A percentile compares a stretch with the other conserved stretches of the same genome.
phyloP scores from a whole-genome alignment of 2,113 vertebrate species.

The Cromileptes altivelis region DNA sequence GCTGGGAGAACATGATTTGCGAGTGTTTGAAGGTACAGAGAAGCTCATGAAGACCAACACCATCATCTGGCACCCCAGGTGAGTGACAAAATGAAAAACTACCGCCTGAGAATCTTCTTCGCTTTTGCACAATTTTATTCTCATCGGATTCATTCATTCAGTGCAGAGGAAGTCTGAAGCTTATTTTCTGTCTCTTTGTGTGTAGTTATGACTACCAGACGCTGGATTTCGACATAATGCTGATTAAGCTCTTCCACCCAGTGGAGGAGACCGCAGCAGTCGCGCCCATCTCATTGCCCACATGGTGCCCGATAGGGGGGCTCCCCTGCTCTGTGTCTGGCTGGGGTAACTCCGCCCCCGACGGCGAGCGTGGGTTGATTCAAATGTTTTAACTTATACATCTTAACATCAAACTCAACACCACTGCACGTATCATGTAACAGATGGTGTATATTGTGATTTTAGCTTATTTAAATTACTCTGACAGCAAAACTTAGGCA shows the following conservation, averaged over 20 bases:
- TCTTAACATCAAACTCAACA: background rate
- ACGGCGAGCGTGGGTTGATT: constrained; percentile 50
- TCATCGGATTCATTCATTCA: background rate
- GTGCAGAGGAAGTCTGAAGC: constrained; percentile 1
- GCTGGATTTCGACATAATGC: constrained; percentile 82
- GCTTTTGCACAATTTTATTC: background rate
- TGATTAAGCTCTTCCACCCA: constrained; percentile 81
- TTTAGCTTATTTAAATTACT: background rate
- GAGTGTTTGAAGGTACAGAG: constrained; percentile 77
- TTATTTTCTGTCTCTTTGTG: background rate
- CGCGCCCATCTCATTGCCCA: constrained; percentile 67
- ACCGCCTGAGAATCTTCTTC: background rate
- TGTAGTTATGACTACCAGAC: constrained; percentile 82
- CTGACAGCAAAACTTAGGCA: background rate
- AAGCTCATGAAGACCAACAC: constrained; percentile 79
- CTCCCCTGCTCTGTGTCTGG: constrained; percentile 76
- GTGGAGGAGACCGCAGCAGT: constrained; percentile 69
- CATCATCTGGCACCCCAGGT: constrained; percentile 80
- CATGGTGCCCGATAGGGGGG: constrained; percentile 63
- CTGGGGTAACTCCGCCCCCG: constrained; percentile 71
- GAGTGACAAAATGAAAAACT: constrained; percentile 2
- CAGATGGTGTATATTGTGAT: background rate
- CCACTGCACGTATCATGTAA: background rate
- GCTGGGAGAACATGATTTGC: constrained; percentile 81
- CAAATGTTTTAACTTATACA: background rate